Conservation (phyloP, 2,113 vertebrate genomes). For the Labrus mixtus region DNA sequence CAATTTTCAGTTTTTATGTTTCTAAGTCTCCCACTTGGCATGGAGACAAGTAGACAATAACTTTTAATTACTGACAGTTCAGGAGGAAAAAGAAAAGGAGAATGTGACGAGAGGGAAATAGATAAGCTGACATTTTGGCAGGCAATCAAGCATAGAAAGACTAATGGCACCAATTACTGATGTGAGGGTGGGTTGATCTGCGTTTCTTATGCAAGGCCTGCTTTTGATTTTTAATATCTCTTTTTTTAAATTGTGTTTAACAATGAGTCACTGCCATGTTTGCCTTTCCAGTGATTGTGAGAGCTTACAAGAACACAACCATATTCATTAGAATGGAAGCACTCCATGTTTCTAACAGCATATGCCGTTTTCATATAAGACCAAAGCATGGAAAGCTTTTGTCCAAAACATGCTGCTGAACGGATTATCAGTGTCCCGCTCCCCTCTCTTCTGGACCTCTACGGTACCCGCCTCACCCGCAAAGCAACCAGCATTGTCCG, state of each 20-base stretch:
- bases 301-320: slow-evolving; percentile 26
- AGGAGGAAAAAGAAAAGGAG: neutral
- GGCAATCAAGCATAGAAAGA: slow-evolving; percentile 71
- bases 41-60: slow-evolving; percentile 52
- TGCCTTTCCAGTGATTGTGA: slow-evolving; percentile 1
- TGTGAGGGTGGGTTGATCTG: slow-evolving; percentile 67
- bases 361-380: slow-evolving; percentile 4
- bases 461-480: too few species aligned
- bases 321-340: slow-evolving; percentile 23
- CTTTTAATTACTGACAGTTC: slow-evolving; percentile 64
- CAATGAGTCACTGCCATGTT: slow-evolving; percentile 23
- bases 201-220: slow-evolving; percentile 43
- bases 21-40: slow-evolving; percentile 20
- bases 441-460: too few species aligned
- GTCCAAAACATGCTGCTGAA: neutral
- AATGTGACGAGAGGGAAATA: slow-evolving; percentile 42
- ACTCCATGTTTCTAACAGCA: slow-evolving; percentile 1
- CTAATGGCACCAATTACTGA: slow-evolving; percentile 79
- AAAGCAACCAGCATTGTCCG: too few species aligned
- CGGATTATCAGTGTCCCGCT: too few species aligned
- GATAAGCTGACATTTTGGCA: slow-evolving; percentile 74
- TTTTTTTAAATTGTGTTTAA: slow-evolving; percentile 20
- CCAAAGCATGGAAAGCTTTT: neutral
- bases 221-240: slow-evolving; percentile 27
- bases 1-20: neutral